Percentiles rank a stretch among this genome's conserved stretches.
Evolutionary conservation across 2,888 invertebrate species (phyloP).

Genomic region (Agonopterix heracliana): DNA sequence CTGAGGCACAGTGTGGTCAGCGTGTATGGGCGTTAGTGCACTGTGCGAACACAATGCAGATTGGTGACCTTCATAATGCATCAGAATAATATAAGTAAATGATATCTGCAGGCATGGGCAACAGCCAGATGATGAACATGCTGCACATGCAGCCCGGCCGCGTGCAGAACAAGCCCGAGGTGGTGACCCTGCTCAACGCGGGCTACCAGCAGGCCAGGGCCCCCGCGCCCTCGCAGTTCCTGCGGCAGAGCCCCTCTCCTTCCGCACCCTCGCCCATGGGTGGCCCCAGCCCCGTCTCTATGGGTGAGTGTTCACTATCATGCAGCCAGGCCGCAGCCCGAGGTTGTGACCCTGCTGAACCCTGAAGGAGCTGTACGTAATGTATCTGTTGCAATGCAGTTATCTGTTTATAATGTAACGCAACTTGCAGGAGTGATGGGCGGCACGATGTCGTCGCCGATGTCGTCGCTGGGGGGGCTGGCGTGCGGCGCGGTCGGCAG

Average conservation of each 20-base stretch:
- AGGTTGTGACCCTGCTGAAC: too few relatives aligned
- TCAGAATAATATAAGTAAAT: too few relatives aligned
- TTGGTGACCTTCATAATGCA: too few relatives aligned
- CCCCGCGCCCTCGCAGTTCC: slow-evolving; percentile 83
- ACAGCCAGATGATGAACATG: slow-evolving; percentile 63
- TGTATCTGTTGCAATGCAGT: too few relatives aligned
- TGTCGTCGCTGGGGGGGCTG: slow-evolving; percentile 54
- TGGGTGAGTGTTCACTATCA: slow-evolving; percentile 39
- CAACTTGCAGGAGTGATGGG: slow-evolving; percentile 51
- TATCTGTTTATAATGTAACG: too few relatives aligned
- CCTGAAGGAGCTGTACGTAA: too few relatives aligned
- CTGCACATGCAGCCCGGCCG: slow-evolving; percentile 56
- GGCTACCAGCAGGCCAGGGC: slow-evolving; percentile 73
- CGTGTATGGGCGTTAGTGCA: too few relatives aligned
- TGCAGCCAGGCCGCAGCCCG: too few relatives aligned
- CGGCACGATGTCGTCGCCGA: slow-evolving; percentile 55
- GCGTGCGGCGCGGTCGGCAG: slow-evolving; percentile 79
- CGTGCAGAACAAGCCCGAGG: slow-evolving; percentile 45
- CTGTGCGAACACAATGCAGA: too few relatives aligned
- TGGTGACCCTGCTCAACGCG: slow-evolving; percentile 55
- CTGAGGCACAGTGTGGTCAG: too few relatives aligned
- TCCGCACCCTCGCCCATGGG: slow-evolving; percentile 82
- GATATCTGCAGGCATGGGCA: slow-evolving; percentile 48
- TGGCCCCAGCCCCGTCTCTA: slow-evolving; percentile 70
- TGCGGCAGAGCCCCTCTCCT: slow-evolving; percentile 87